phyloP scores from a whole-genome alignment of 2,113 vertebrate species.

The Trogon surrucura region DNA sequence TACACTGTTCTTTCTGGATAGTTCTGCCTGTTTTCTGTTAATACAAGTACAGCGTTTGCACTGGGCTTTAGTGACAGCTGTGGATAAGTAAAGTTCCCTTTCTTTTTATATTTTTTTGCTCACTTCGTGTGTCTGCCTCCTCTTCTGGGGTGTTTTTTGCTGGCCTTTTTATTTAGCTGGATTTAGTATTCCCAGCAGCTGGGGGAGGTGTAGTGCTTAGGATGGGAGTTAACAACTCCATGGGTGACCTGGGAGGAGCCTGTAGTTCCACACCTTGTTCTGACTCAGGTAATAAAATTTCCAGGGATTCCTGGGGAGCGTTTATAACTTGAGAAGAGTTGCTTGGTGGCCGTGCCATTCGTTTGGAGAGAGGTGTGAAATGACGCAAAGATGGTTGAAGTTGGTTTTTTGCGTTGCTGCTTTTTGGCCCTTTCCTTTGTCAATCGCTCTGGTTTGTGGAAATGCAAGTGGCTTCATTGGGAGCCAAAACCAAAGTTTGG shows the following conservation, averaged over 20 bases:
- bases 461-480: rapidly evolving
- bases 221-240: background rate
- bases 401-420: background rate
- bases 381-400: rapidly evolving
- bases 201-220: background rate
- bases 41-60: background rate
- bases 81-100: background rate
- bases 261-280: background rate
- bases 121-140: background rate
- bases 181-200: background rate
- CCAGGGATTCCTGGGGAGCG: background rate
- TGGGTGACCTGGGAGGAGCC: background rate
- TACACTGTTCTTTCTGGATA: conserved; percentile 10
- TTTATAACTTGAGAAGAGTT: background rate
- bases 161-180: background rate
- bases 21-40: conserved; percentile 13
- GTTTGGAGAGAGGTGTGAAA: background rate
- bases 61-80: background rate
- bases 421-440: background rate
- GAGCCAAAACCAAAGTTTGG: rapidly evolving
- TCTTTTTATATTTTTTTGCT: background rate
- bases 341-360: background rate
- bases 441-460: rapidly evolving
- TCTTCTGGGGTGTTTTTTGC: background rate
- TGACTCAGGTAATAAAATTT: background rate